A percentile compares a stretch with the other conserved stretches of the same genome.
phyloP scores from a whole-genome alignment of 37 sponge, comb jelly and placozoan genomes.

The Theonella swinhoei region DNA sequence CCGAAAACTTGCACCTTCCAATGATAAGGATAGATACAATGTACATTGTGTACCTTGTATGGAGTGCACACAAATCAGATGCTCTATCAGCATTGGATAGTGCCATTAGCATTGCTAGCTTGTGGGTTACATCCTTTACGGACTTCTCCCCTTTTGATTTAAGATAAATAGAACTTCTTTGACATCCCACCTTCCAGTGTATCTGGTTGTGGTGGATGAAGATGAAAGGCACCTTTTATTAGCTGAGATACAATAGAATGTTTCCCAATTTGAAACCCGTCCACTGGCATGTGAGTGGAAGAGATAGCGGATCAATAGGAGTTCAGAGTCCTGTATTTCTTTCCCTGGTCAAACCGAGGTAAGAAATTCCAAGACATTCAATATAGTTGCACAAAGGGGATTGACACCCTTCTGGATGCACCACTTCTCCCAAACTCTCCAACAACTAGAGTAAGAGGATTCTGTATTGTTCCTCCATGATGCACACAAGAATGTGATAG shows the following conservation, averaged over 20 bases:
- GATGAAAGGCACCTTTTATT: not conserved
- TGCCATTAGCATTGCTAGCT: not conserved
- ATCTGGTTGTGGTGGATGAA: not conserved
- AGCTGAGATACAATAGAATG: not conserved
- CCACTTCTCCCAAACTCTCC: not conserved
- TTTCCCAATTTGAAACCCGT: conserved; percentile 7
- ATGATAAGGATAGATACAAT: not conserved
- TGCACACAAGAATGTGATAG: not conserved
- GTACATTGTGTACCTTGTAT: no score
- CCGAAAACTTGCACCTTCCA: not conserved
- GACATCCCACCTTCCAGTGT: not conserved
- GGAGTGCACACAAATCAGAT: not conserved
- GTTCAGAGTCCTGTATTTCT: not conserved
- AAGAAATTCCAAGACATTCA: not conserved
- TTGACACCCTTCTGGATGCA: not conserved
- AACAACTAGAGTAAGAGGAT: not conserved
- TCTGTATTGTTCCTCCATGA: conserved; percentile 25
- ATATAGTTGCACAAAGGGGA: not conserved
- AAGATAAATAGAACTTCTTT: not conserved
- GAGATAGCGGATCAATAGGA: not conserved
- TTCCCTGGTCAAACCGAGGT: conserved; percentile 2
- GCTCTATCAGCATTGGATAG: not conserved
- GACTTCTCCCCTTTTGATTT: not conserved
- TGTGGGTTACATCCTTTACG: not conserved
- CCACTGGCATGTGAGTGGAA: not conserved